phyloP scores from a whole-genome alignment of 1,140 invertebrate genomes.

The Nylanderia fulva region DNA sequence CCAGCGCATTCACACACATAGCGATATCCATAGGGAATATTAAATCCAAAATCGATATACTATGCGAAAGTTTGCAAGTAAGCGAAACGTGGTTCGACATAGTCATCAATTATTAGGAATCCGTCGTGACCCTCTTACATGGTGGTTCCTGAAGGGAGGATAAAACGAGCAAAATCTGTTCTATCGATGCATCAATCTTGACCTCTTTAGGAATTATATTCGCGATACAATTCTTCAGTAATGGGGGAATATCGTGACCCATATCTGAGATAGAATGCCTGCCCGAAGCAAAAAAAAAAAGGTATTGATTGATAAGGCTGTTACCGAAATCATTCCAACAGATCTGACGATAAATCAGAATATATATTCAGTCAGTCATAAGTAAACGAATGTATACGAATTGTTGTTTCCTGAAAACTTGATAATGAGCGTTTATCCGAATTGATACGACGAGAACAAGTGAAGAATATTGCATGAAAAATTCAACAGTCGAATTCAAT shows the following conservation, averaged over 20 bases:
- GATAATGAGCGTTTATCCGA: neutral
- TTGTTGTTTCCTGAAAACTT: neutral
- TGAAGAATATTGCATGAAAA: neutral
- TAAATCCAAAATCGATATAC: conserved; percentile 57
- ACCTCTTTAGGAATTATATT: conserved; percentile 28
- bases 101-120: conserved; percentile 67
- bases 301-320: conserved; percentile 10
- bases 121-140: conserved; percentile 21
- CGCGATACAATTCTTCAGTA: neutral
- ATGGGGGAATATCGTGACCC: conserved; percentile 2
- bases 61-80: conserved; percentile 38
- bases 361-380: neutral
- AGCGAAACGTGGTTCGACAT: conserved; percentile 52
- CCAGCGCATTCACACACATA: neutral
- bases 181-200: conserved; percentile 40
- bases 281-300: neutral
- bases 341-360: conserved; percentile 3
- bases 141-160: conserved; percentile 20
- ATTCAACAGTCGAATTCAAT: neutral
- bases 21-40: neutral
- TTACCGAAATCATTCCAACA: neutral
- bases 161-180: conserved; percentile 37
- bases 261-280: neutral
- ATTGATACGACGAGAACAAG: neutral
- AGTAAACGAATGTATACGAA: neutral